A percentile compares a stretch with the other conserved stretches of the same genome.
Conservation (phyloP, 2,113 vertebrate genomes). For the Penelope pileata region DNA sequence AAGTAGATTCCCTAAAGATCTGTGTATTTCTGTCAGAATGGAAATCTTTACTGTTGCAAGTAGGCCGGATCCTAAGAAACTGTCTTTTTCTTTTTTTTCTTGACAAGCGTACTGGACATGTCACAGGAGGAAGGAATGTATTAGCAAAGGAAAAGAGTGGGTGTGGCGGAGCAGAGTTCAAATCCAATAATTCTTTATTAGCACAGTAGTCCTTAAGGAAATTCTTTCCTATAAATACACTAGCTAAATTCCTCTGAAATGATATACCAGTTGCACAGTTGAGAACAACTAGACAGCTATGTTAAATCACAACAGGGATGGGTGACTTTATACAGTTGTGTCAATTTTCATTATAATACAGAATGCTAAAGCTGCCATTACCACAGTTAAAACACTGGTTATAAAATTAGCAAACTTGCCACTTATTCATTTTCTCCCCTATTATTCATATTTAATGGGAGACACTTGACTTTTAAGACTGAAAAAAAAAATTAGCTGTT, state of each 20-base stretch:
- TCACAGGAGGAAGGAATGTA: constrained; percentile 18
- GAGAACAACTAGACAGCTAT: neutral
- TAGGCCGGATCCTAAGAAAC: neutral
- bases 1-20: neutral
- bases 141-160: neutral
- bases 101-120: neutral
- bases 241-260: neutral
- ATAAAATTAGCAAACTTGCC: neutral
- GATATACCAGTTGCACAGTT: neutral
- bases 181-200: neutral
- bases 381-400: neutral
- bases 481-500: neutral
- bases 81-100: neutral
- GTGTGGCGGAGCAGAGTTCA: neutral
- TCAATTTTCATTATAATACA: neutral
- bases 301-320: neutral
- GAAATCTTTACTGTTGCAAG: neutral
- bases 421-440: neutral
- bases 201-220: neutral
- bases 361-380: neutral
- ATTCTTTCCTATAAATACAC: neutral
- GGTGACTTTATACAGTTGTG: neutral
- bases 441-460: constrained; percentile 46
- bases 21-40: neutral
- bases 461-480: neutral